A percentile compares a stretch with the other conserved stretches of the same genome.
Conservation (phyloP, 2,797 vertebrate genomes). For the Prionace glauca region DNA sequence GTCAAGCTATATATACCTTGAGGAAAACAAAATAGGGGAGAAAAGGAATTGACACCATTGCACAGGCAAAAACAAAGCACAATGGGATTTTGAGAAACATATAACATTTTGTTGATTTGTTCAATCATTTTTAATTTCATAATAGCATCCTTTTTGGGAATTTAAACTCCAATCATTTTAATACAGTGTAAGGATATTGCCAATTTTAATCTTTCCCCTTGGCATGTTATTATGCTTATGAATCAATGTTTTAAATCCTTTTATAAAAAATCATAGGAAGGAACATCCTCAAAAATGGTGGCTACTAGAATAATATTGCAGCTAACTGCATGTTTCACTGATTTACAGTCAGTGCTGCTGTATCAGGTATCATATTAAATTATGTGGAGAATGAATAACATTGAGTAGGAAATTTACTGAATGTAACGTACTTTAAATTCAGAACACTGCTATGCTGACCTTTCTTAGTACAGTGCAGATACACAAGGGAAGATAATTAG, state of each 20-base stretch:
- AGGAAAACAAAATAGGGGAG: too few relatives aligned
- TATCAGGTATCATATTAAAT: background rate
- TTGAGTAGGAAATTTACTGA: too few relatives aligned
- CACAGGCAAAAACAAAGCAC: too few relatives aligned
- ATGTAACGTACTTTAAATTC: background rate
- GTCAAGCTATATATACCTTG: too few relatives aligned
- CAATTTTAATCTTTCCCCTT: background rate
- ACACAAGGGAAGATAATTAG: conserved; percentile 16
- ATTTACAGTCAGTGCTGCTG: background rate
- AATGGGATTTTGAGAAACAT: too few relatives aligned
- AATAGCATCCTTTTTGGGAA: background rate
- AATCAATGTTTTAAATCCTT: background rate
- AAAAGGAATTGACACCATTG: too few relatives aligned
- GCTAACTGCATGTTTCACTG: background rate
- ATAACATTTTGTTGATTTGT: background rate
- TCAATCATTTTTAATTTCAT: background rate
- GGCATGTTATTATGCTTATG: background rate
- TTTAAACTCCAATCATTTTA: background rate
- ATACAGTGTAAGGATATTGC: background rate
- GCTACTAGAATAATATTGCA: background rate
- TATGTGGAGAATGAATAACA: background rate
- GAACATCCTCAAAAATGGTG: background rate
- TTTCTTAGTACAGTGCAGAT: background rate
- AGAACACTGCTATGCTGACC: background rate
- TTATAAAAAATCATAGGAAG: conserved; percentile 14